Evolutionary conservation across 1,140 invertebrate genomes (phyloP).

Genomic region (Brachionus plicatilis): DNA sequence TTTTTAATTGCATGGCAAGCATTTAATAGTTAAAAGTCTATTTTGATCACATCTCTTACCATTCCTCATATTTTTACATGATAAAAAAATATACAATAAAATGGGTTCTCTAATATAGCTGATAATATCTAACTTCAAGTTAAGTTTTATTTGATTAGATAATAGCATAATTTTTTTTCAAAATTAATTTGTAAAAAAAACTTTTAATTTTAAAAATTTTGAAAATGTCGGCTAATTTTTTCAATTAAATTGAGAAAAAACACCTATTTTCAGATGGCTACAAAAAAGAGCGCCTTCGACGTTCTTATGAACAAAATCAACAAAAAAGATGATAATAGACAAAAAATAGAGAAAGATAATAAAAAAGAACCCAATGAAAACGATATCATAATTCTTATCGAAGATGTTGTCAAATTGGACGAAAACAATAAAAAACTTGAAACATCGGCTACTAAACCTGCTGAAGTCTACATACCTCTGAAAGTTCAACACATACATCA

Average conservation of each 20-base stretch:
- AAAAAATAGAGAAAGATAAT: background rate
- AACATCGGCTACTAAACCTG: background rate
- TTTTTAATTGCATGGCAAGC: no score
- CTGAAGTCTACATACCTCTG: background rate
- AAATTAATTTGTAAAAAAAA: background rate
- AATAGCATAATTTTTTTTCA: background rate
- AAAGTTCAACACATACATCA: background rate
- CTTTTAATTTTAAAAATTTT: background rate
- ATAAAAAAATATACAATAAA: no score
- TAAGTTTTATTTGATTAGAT: background rate
- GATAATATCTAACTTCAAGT: background rate
- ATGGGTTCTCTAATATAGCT: no score
- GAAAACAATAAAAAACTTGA: background rate
- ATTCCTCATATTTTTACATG: no score
- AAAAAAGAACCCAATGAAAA: background rate
- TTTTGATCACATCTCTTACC: no score
- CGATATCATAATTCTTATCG: background rate
- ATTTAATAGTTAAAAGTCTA: no score
- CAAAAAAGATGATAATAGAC: background rate
- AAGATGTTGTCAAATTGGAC: background rate
- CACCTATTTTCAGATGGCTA: background rate
- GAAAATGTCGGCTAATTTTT: background rate
- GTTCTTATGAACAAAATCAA: conserved; percentile 31
- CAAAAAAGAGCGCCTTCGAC: conserved; percentile 21
- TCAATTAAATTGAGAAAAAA: background rate